Base-by-base conservation (phyloP, 2,797 vertebrate species). In the Pseudochirops cupreus region DNA sequence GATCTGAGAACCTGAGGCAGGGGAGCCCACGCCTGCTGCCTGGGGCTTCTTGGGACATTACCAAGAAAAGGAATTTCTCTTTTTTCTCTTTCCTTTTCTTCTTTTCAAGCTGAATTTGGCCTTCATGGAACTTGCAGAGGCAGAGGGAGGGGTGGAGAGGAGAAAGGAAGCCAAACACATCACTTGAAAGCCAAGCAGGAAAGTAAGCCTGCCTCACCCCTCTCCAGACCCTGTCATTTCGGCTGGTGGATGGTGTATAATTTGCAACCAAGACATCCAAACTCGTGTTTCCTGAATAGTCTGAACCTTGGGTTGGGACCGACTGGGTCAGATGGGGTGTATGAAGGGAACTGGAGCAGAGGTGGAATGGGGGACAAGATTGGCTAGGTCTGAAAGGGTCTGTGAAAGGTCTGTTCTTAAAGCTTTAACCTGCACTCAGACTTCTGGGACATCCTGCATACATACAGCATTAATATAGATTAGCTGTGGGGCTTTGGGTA, bases 111-210 rank as follows among this genome's bases (percentile, higher is more conserved):
- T 98, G 91, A 56, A 92, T 97, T 98, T 98, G 96, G 95, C 67
- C 97, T 96, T 94, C 55, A 58, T 98, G 97, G 95, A 98, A 98
- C 98, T 97, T 97, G 89, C 91, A 58, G 92, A 98, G 92, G 97
- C n/a, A 87, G 62, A 90, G 3, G 39, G 58, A 82, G 90, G 12
- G 24, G 89, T 58, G 56, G 53, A 46, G 16, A 6, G 59, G 46
- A 56, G n/a, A 21, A 93, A 59, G 31, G 90, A 95, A 90, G 93
- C 93, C 87, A 98, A 97, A 97, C 92, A 91, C 93, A 92, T 53
- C 91, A 82, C 91, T 97, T 97, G 94, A 94, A 95, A 97, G 92
- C 14, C 58, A 97, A 97, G 92, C 55, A 67, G 82, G 96, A 55
- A 58, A 94, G 7, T 96, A 96, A 98, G 96, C 94, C 91, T 56